A percentile compares a stretch with the other conserved stretches of the same genome.
Evolutionary conservation across 2,797 vertebrate species (phyloP).

Genomic region (Channallabes apus): DNA sequence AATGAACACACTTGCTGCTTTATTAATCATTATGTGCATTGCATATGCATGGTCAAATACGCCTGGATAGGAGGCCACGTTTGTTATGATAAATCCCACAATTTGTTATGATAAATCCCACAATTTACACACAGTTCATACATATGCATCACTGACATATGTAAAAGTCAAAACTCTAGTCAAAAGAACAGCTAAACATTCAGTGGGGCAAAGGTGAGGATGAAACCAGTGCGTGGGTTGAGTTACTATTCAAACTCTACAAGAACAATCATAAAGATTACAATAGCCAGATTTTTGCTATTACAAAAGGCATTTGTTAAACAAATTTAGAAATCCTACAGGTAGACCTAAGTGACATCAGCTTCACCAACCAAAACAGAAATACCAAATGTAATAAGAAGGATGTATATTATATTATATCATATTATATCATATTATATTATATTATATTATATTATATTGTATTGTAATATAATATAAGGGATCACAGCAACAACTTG

Average conservation of each 20-base stretch:
- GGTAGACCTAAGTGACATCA: not conserved
- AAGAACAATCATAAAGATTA: not conserved
- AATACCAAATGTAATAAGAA: too few relatives aligned
- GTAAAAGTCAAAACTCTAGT: conserved; percentile 15
- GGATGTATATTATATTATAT: too few relatives aligned
- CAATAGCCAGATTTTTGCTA: not conserved
- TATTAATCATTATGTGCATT: not conserved
- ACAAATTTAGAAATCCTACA: not conserved
- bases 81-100: not conserved
- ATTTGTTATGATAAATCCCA: too few relatives aligned
- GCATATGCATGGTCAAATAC: not conserved
- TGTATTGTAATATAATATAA: too few relatives aligned
- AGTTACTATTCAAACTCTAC: not conserved
- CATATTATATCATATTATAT: too few relatives aligned
- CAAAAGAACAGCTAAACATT: not conserved
- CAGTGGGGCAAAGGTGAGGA: not conserved
- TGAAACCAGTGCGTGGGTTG: not conserved
- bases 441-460: too few relatives aligned
- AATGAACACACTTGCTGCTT: not conserved
- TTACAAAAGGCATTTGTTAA: not conserved
- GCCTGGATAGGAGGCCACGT: not conserved
- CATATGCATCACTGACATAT: not conserved
- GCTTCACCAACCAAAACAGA: too few relatives aligned
- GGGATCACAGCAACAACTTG: too few relatives aligned
- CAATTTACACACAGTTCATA: not conserved